A percentile compares a stretch with the other conserved stretches of the same genome.
phyloP scores from a whole-genome alignment of 2,113 vertebrate genomes.

The Petrocephalus zakoni region DNA sequence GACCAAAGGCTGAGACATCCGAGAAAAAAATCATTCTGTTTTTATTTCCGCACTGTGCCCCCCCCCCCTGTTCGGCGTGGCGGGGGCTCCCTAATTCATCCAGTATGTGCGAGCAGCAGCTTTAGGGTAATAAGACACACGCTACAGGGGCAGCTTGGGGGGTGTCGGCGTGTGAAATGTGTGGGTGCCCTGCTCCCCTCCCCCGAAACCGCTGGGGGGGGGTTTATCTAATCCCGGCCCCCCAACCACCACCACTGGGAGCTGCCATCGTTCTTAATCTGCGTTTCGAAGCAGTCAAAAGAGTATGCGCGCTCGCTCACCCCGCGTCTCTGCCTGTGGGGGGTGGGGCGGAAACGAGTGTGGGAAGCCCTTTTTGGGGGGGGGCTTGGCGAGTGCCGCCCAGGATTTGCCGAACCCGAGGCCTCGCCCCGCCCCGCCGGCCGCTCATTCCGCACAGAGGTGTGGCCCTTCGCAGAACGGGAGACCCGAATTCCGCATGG shows the following conservation, averaged over 20 bases:
- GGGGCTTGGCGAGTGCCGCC: neutral
- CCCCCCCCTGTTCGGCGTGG: neutral
- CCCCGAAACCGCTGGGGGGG: neutral
- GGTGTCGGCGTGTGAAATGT: constrained; percentile 52
- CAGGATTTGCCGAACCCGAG: neutral
- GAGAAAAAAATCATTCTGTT: neutral
- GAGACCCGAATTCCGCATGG: neutral
- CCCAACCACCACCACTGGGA: constrained; percentile 10
- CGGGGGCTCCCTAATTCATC: neutral
- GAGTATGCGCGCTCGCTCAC: constrained; percentile 20
- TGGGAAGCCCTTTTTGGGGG: neutral
- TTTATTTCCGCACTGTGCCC: neutral
- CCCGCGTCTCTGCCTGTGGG: constrained; percentile 42
- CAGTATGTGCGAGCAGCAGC: neutral
- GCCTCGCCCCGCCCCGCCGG: neutral
- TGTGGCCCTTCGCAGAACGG: neutral
- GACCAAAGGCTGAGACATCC: neutral
- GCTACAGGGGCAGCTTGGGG: neutral
- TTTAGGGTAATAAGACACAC: neutral
- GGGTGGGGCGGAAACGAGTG: constrained; percentile 15
- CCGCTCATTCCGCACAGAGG: neutral
- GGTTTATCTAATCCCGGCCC: neutral
- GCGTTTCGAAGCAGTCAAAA: constrained; percentile 23
- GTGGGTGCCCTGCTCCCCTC: constrained; percentile 41
- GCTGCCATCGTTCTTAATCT: neutral